phyloP scores from a whole-genome alignment of 2,113 vertebrate genomes.

The Macquaria ambigua region DNA sequence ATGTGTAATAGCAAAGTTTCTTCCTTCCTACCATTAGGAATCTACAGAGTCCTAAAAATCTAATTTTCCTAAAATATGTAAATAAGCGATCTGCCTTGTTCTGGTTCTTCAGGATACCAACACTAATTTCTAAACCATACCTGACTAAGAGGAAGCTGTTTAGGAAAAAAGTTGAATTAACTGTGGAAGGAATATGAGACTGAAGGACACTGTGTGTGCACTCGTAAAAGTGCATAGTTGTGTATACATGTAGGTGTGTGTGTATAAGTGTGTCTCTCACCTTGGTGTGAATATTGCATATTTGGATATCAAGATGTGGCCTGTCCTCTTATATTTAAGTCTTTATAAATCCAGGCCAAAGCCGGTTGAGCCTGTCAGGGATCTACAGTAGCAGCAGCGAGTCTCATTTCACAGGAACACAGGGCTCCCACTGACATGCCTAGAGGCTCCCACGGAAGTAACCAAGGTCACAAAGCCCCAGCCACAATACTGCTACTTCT shows the following conservation, averaged over 20 bases:
- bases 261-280: neutral
- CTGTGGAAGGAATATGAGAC: neutral
- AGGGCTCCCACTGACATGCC: conserved; percentile 62
- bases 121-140: conserved; percentile 1
- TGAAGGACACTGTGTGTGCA: neutral
- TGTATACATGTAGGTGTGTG: neutral
- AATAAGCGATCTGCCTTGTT: neutral
- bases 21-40: neutral
- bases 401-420: conserved; percentile 56
- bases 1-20: neutral
- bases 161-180: neutral
- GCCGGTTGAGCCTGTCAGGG: conserved; percentile 47
- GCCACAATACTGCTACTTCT: conserved; percentile 56
- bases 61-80: conserved; percentile 20
- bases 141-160: neutral
- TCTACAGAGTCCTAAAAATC: neutral
- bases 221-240: neutral
- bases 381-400: conserved; percentile 45
- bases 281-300: neutral
- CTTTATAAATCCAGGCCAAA: conserved; percentile 53
- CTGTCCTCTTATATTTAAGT: conserved; percentile 18
- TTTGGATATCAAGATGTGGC: conserved; percentile 16
- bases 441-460: conserved; percentile 62
- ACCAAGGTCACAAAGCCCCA: conserved; percentile 77
- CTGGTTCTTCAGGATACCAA: neutral